phyloP scores from a whole-genome alignment of 37 sponge, comb jelly and placozoan species.

The Geodia barretti region DNA sequence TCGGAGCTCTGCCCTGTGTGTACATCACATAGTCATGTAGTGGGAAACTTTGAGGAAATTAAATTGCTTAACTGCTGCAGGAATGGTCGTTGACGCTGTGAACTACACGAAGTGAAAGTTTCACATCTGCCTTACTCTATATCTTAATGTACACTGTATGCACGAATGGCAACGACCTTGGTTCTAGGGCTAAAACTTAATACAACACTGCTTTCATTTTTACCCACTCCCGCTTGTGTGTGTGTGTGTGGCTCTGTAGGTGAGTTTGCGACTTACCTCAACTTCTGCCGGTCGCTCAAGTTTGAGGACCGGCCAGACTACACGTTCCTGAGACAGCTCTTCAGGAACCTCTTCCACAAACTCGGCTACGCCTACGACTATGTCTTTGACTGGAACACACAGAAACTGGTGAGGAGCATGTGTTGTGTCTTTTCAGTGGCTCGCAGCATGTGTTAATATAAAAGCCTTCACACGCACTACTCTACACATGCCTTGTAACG shows the following conservation, averaged over 20 bases:
- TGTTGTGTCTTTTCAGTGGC: too few relatives aligned
- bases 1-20: background rate
- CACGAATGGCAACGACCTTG: background rate
- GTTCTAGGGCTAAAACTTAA: background rate
- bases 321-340: conserved; percentile 93
- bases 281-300: conserved; percentile 92
- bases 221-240: background rate
- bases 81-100: too few relatives aligned
- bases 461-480: too few relatives aligned
- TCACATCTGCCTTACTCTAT: background rate
- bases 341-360: conserved; percentile 90
- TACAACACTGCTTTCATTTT: background rate
- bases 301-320: conserved; percentile 99
- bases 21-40: background rate
- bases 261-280: conserved; percentile 97
- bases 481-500: too few relatives aligned
- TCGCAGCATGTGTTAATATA: too few relatives aligned
- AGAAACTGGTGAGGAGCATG: conserved; percentile 67
- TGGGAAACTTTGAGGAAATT: too few relatives aligned
- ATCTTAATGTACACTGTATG: background rate
- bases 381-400: conserved; percentile 97
- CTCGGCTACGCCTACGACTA: conserved; percentile 97
- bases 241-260: conserved; percentile 46
- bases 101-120: too few relatives aligned
- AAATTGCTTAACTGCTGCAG: too few relatives aligned